phyloP scores from a whole-genome alignment of 2,888 invertebrate species.

The Rhamphomyia laevipes region DNA sequence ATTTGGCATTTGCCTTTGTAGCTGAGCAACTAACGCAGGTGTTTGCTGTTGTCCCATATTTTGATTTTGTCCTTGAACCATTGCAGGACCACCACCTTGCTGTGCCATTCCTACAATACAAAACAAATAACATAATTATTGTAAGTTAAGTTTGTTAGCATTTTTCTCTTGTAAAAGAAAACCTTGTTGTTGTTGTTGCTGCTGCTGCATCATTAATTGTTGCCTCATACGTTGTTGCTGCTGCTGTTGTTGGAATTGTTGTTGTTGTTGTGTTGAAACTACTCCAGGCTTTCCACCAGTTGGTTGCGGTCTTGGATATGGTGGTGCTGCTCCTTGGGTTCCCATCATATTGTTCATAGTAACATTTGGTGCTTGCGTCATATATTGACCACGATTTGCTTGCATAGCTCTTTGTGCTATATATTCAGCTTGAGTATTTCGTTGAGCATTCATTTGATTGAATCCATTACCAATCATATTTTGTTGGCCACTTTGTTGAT shows the following conservation, averaged over 20 bases:
- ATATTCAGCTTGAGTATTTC: constrained; percentile 32
- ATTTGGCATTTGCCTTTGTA: constrained; percentile 47
- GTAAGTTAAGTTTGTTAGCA: constrained; percentile 16
- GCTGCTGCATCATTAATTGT: constrained; percentile 51
- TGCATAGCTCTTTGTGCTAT: constrained; percentile 28
- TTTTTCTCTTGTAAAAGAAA: not conserved
- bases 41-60: constrained; percentile 44
- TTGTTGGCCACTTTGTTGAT: constrained; percentile 35
- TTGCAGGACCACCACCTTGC: constrained; percentile 23
- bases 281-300: constrained; percentile 31
- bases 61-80: constrained; percentile 30
- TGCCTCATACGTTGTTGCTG: constrained; percentile 56
- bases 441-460: constrained; percentile 34
- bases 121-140: constrained; percentile 17
- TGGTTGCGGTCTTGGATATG: constrained; percentile 52
- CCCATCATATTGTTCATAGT: constrained; percentile 55
- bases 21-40: constrained; percentile 51
- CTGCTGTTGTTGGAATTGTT: constrained; percentile 39
- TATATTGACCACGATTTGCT: constrained; percentile 34
- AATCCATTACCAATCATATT: constrained; percentile 32
- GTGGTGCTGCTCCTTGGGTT: constrained; percentile 56
- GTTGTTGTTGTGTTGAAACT: constrained; percentile 30
- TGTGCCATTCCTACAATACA: constrained; percentile 25
- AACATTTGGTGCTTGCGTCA: constrained; percentile 64
- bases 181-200: constrained; percentile 36